phyloP scores from a whole-genome alignment of 30 jellyfish, hydroid and myxozoan genomes.

The Morbakka virulenta region DNA sequence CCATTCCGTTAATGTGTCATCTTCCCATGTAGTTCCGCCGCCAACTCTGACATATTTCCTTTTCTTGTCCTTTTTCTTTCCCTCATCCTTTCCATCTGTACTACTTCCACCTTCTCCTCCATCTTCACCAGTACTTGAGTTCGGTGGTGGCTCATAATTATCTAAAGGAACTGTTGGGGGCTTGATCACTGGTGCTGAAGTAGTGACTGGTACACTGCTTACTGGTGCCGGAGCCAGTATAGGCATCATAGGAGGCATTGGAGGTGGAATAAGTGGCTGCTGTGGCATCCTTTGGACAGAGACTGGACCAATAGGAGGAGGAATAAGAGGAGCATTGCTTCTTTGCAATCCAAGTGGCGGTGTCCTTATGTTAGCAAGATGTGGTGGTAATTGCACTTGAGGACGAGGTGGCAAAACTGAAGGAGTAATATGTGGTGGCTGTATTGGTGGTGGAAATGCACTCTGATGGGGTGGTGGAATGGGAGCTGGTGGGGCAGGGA shows the following conservation, averaged over 20 bases:
- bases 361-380: conserved; percentile 29
- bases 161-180: conserved; percentile 80
- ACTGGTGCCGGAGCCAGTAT: conserved; percentile 61
- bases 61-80: conserved; percentile 59
- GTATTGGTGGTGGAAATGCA: not conserved
- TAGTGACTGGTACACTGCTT: too few species aligned
- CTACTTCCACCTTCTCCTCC: conserved; percentile 36
- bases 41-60: conserved; percentile 89
- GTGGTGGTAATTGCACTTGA: conserved; percentile 56
- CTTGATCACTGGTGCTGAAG: conserved; percentile 43
- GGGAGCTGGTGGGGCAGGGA: conserved; percentile 9
- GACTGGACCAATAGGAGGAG: too few species aligned
- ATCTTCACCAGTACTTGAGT: conserved; percentile 35
- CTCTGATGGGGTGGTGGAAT: not conserved
- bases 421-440: conserved; percentile 13
- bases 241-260: conserved; percentile 72
- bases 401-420: conserved; percentile 27
- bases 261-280: conserved; percentile 82
- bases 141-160: conserved; percentile 62
- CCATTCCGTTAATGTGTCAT: conserved; percentile 80
- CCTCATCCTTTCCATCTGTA: conserved; percentile 29
- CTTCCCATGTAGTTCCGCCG: conserved; percentile 98
- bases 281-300: too few species aligned
- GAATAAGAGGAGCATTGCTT: conserved; percentile 9
- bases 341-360: not conserved